Evolutionary conservation across 1,140 invertebrate species (phyloP).

Genomic region (Melipona quadrifasciata): DNA sequence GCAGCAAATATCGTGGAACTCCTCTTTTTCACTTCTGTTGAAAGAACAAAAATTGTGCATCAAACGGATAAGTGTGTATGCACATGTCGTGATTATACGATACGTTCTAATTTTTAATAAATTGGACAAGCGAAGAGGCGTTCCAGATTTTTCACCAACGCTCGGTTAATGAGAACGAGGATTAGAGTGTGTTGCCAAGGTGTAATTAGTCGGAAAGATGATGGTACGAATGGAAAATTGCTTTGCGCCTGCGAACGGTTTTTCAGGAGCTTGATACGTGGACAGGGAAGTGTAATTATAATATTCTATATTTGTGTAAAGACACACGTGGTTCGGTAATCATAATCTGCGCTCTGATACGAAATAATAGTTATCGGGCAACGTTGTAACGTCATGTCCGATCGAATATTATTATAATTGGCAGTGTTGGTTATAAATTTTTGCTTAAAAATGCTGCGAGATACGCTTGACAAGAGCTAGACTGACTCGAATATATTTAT

Average conservation of each 20-base stretch:
- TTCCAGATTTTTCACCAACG: constrained; percentile 21
- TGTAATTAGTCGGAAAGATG: constrained; percentile 28
- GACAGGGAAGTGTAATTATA: not conserved
- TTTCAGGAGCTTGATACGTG: not conserved
- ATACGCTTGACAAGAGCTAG: not conserved
- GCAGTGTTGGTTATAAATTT: too few species aligned
- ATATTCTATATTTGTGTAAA: not conserved
- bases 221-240: not conserved
- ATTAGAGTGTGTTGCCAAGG: constrained; percentile 26
- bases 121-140: constrained; percentile 24
- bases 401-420: not conserved
- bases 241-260: not conserved
- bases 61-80: too few species aligned
- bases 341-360: not conserved
- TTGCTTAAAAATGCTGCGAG: not conserved
- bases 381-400: not conserved
- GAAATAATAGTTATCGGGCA: not conserved
- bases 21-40: not conserved
- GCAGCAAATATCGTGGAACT: not conserved
- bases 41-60: too few species aligned
- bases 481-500: not conserved
- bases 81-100: constrained; percentile 32
- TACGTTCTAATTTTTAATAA: constrained; percentile 54
- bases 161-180: constrained; percentile 43
- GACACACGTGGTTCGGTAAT: not conserved